Evolutionary conservation across 1,140 invertebrate species (phyloP).

Genomic region (Zelostemma sp.): DNA sequence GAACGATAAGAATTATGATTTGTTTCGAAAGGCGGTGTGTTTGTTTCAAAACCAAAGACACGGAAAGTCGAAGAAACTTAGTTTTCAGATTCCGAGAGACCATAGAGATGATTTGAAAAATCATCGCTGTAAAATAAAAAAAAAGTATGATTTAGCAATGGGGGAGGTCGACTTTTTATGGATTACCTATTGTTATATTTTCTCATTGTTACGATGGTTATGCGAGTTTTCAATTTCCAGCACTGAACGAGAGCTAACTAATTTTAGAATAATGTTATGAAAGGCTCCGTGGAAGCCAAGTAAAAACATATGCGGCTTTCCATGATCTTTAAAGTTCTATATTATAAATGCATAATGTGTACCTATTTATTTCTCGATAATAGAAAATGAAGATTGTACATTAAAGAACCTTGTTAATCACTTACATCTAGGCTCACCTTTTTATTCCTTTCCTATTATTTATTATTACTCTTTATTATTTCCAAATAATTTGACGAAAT

Average conservation of each 20-base stretch:
- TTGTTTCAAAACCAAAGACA: too few relatives aligned
- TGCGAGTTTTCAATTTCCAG: slow-evolving; percentile 33
- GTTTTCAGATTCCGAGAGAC: slow-evolving; percentile 19
- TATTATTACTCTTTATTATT: too few relatives aligned
- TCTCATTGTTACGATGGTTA: slow-evolving; percentile 22
- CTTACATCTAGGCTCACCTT: slow-evolving; percentile 20
- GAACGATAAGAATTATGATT: too few relatives aligned
- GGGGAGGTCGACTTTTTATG: slow-evolving; percentile 35
- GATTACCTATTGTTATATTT: slow-evolving; percentile 40
- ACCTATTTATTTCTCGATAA: slow-evolving; percentile 55
- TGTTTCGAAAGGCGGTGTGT: too few relatives aligned
- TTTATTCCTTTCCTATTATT: slow-evolving; percentile 15
- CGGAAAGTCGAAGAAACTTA: too few relatives aligned
- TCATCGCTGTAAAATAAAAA: slow-evolving; percentile 42
- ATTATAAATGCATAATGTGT: slow-evolving; percentile 56
- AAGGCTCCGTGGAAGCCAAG: slow-evolving; percentile 36
- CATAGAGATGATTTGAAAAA: slow-evolving; percentile 29
- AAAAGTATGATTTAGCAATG: slow-evolving; percentile 26
- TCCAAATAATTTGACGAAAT: too few relatives aligned
- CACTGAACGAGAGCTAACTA: slow-evolving; percentile 28
- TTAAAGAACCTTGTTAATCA: slow-evolving; percentile 54
- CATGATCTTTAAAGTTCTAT: slow-evolving; percentile 53
- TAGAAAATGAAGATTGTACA: slow-evolving; percentile 58
- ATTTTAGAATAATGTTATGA: slow-evolving; percentile 21
- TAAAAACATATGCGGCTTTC: slow-evolving; percentile 47